Evolutionary conservation across 1,140 invertebrate species (phyloP).

Genomic region (Drosophila dunni): DNA sequence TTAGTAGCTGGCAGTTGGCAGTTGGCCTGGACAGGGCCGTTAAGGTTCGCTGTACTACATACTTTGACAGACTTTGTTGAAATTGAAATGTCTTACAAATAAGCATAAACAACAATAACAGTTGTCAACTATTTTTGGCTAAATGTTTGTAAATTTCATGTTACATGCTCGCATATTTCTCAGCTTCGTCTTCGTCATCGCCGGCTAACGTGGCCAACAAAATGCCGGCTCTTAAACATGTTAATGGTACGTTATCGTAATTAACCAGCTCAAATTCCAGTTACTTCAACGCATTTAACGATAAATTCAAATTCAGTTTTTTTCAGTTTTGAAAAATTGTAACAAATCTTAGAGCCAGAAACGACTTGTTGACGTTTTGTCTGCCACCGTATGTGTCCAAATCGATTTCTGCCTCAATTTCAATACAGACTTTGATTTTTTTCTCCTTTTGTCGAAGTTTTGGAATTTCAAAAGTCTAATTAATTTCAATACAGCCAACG

Average conservation of each 20-base stretch:
- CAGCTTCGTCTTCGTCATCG: conserved; percentile 28
- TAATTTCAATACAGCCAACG: conserved; percentile 50
- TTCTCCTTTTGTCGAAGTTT: conserved; percentile 19
- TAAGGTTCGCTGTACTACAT: conserved; percentile 23
- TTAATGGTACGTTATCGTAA: conserved; percentile 43
- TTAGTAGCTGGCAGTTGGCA: conserved; percentile 19
- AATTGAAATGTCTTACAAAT: conserved; percentile 53
- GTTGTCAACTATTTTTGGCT: conserved; percentile 9
- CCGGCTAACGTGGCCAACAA: conserved; percentile 11
- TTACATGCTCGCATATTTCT: conserved; percentile 32
- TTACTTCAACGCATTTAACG: conserved; percentile 17
- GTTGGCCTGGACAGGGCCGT: conserved; percentile 27
- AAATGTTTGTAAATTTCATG: conserved; percentile 31
- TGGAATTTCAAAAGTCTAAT: conserved; percentile 33
- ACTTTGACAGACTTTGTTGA: conserved; percentile 13
- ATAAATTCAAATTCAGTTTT: conserved; percentile 11
- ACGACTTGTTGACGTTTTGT: conserved; percentile 30
- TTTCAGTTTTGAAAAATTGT: conserved; percentile 4
- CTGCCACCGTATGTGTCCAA: conserved; percentile 25
- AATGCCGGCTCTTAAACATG: conserved; percentile 20
- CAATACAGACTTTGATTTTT: conserved; percentile 40
- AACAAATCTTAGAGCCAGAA: conserved; percentile 18
- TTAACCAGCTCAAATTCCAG: conserved; percentile 43
- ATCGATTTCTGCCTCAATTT: conserved; percentile 40
- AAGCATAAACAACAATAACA: conserved; percentile 41